These are phyloP conservation scores for Agonopterix arenella DNA, from an alignment of 2,888 invertebrate species.

Conservation along the genomic window DNA sequence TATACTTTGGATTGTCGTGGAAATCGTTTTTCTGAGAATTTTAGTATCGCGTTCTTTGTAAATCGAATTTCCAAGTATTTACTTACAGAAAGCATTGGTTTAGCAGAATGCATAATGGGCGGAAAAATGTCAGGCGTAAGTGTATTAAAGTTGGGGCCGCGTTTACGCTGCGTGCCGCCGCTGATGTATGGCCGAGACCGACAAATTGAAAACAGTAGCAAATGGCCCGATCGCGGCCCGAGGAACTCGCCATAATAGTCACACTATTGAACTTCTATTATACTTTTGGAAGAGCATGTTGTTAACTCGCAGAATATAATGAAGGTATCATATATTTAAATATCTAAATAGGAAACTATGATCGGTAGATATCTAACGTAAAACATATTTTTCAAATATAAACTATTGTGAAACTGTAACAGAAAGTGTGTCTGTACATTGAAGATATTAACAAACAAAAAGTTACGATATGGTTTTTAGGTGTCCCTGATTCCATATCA, in stretches of 20 bases:
- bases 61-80: constrained; percentile 47
- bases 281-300: not conserved
- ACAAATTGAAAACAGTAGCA: constrained; percentile 68
- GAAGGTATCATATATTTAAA: too few species aligned
- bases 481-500: too few species aligned
- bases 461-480: too few species aligned
- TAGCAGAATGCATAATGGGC: constrained; percentile 61
- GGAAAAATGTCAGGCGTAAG: constrained; percentile 67
- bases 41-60: constrained; percentile 17
- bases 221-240: constrained; percentile 58
- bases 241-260: constrained; percentile 32
- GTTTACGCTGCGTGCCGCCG: constrained; percentile 46
- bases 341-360: too few species aligned
- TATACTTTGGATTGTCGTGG: too few species aligned
- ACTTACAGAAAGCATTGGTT: constrained; percentile 52
- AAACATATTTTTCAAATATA: too few species aligned
- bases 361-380: too few species aligned
- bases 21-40: constrained; percentile 25
- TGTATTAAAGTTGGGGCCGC: constrained; percentile 60
- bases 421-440: too few species aligned
- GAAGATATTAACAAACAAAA: too few species aligned
- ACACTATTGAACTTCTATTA: constrained; percentile 18
- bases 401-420: too few species aligned
- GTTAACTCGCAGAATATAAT: too few species aligned
- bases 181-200: constrained; percentile 61